Evolutionary conservation across 2,888 invertebrate genomes (phyloP), one percentile per base, ranked within the genome.

Genomic region (Chydorus sphaericus): DNA sequence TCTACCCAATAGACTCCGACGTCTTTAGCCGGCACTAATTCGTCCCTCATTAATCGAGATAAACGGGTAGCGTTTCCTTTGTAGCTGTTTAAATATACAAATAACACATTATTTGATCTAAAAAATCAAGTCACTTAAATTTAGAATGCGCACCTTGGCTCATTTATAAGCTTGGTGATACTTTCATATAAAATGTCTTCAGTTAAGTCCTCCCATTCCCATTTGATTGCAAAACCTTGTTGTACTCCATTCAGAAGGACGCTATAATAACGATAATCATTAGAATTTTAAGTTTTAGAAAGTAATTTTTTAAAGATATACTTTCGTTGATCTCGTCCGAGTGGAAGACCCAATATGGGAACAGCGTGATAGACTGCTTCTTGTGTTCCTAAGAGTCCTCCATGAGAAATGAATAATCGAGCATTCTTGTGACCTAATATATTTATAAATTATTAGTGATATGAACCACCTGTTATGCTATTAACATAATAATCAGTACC

Each of bases 381-480:
- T 33, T 52, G 52, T 23, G 33, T 52, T 18, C 52, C 52, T 14
- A 52, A 23, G 20, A 52, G 6, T 6, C 52, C 52, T 5, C 52
- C 52, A 16, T 52, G 52, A 4, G 31, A 33, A 33, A 52, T 23
- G 23, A 52, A 52, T 14, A 52, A 26, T 2, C 36, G 31, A 5
- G 52, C 52, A 3, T 52, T 52, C 14, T n/a, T 2, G 23, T 52
- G 52, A 36, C 52, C 52, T 52, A n/a, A 20, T 38, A 16, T 37
- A 18, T 7, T 39, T 18, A 23, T 39, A n/a, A 18, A 23, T 37
- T 5, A 39, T 10, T n/a, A 16, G n/a, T n/a, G n/a, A n/a, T n/a
- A n/a, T n/a, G n/a, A n/a, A n/a, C n/a, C n/a, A n/a, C n/a, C n/a
- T 2, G 33, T 33, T 14, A 33, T 33, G n/a, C n/a, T n/a, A n/a